Base-by-base conservation (phyloP, 37 sponge, comb jelly and placozoan genomes). In the Spongilla lacustris region DNA sequence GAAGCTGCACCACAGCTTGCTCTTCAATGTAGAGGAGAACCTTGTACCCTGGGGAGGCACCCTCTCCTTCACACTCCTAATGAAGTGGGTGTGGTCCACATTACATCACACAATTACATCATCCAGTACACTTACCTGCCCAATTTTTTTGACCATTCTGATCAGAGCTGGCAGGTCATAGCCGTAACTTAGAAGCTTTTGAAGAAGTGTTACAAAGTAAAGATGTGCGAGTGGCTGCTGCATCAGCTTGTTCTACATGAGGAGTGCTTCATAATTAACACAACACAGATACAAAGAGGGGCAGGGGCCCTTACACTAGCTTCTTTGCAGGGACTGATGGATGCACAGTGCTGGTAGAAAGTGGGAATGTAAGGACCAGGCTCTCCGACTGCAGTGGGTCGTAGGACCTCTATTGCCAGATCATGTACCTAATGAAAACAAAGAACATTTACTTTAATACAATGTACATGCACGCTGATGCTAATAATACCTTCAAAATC, bases 201-300 rank as follows among this genome's bases (percentile, higher is more conserved):
- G 93, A 84, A 96, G 36, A 5, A 91, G 76, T 19, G 88, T 88
- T 25, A 91, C 76, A 75, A 93, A 96, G 86, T 96, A 96, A 72
- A 96, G 88, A 69, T 96, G 93, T 36, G 86, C 85, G 28, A 96
- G 67, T 24, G 91, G 91, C 74, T 96, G 96, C 85, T 89, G 91
- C 96, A 96, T 93, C 3, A 69, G 46, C 2, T 14, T 71, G 49
- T 75, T 90, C 91, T 90, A 76, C 26, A 67, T 31, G 31, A 70
- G 69, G 78, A 19, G 46, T 33, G 4, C 33, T 10, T 8, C 2
- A 74, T 14, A 74, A 11, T 32, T 32, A 14, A 32, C 1, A 74
- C 34, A 26, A 23, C 8, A 74, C 31, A 74, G 27, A 32, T 14
- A 74, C 75, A 74, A 0, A 73, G 73, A 73, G 17, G 41, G 41